Evolutionary conservation across 2,797 vertebrate genomes (phyloP), one percentile per base, ranked within the genome.

Genomic region (Melanogrammus aeglefinus): DNA sequence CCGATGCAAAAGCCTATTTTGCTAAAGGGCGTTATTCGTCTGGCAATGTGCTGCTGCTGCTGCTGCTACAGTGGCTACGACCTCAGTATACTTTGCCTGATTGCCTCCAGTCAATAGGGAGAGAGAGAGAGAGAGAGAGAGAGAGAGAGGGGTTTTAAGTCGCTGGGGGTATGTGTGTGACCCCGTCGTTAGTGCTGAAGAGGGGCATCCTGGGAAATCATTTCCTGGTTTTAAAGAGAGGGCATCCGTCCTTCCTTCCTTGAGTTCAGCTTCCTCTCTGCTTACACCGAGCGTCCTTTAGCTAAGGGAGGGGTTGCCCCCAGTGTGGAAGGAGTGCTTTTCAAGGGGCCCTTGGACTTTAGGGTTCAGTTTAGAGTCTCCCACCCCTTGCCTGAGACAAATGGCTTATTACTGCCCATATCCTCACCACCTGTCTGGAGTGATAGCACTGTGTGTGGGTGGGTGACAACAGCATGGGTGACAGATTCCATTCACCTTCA

Each of bases 181-280:
- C 87, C 86, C 77, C 75, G 76, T 95, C 92, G 88, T 94, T 94
- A 93, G 94, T 94, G 95, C 94, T 94, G 94, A 96, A 94, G 91
- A 95, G 94, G 95, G 95, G 92, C 94, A 95, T 98, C 96, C 96
- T 97, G 96, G 92, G 96, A 92, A 90, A 94, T 96, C 93, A 94
- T 96, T 97, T 98, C 96, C 97, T 96, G 87, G 75, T 95, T 96
- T 96, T 51, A 51, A 51, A 95, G 96, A 96, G 95, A 95, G 94
- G 90, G 92, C 92, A 95, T 96, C 95, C 96, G 97, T 97, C 96
- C 96, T 96, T 91, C 94, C 96, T 96, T 91, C 94, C 92, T 93
- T 92, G 93, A 94, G 94, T 92, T 90, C 85, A 77, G 91, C 92
- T 97, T 98, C 96, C 96, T 96, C 88, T 95, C 89, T 89, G 92